Evolutionary conservation across 1,140 invertebrate genomes (phyloP).

Genomic region (Gryon sp.): DNA sequence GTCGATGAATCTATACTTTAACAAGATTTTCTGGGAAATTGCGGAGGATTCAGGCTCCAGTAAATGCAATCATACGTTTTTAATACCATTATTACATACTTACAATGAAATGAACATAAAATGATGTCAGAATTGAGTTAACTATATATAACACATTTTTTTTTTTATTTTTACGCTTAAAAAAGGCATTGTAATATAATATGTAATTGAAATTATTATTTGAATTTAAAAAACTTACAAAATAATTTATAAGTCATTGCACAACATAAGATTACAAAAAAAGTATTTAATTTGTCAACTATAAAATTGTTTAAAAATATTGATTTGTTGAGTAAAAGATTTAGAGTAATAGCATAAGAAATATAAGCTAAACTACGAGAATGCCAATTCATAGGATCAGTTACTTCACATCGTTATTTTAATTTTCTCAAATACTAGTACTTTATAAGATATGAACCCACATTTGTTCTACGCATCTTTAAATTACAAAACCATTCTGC

Average conservation of each 20-base stretch:
- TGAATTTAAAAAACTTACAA: too few species aligned
- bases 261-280: too few species aligned
- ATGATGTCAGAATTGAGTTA: conserved; percentile 36
- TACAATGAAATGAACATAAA: conserved; percentile 12
- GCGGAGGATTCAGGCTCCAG: conserved; percentile 10
- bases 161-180: background rate
- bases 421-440: conserved; percentile 12
- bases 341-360: too few species aligned
- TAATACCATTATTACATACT: conserved; percentile 34
- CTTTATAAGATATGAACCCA: background rate
- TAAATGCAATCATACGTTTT: conserved; percentile 17
- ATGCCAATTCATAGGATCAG: background rate
- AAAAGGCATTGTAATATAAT: background rate
- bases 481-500: conserved; percentile 30
- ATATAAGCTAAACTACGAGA: too few species aligned
- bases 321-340: too few species aligned
- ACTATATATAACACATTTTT: conserved; percentile 35
- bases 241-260: too few species aligned
- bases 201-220: too few species aligned
- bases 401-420: background rate
- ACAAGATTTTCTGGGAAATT: conserved; percentile 41
- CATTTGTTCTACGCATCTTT: conserved; percentile 15
- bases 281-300: too few species aligned
- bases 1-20: conserved; percentile 35
- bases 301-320: too few species aligned